Percentiles rank a stretch among this genome's conserved stretches.
phyloP scores from a whole-genome alignment of 2,888 invertebrate species.

The Sylvicola fuscatus region DNA sequence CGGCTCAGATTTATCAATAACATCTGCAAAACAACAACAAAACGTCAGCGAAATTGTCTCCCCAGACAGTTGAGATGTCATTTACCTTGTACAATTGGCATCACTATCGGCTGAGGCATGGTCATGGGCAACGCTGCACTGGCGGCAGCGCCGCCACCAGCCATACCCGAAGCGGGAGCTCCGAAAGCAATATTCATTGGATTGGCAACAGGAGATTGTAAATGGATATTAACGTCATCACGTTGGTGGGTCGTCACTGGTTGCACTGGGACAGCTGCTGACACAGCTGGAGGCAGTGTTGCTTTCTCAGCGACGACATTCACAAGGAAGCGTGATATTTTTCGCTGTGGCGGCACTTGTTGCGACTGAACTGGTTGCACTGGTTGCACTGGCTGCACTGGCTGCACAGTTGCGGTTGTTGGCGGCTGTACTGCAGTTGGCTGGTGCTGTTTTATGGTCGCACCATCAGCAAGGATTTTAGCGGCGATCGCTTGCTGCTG shows the following conservation, averaged over 20 bases:
- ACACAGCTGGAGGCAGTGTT: neutral
- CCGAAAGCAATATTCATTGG: too few species aligned
- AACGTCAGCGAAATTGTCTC: too few species aligned
- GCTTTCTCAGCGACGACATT: conserved; percentile 44
- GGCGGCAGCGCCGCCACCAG: too few species aligned
- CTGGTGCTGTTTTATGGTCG: conserved; percentile 4
- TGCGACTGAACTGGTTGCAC: neutral
- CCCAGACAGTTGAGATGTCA: too few species aligned
- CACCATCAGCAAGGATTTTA: neutral
- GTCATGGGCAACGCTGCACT: too few species aligned
- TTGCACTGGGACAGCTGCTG: conserved; percentile 7
- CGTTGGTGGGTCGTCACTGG: conserved; percentile 5
- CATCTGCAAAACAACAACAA: too few species aligned
- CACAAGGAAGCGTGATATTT: conserved; percentile 58
- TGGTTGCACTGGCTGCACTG: neutral
- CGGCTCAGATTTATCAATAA: too few species aligned
- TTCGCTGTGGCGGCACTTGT: conserved; percentile 20
- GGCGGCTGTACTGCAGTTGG: conserved; percentile 5
- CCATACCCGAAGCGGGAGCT: too few species aligned
- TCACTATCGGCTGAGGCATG: too few species aligned
- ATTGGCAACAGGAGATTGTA: neutral
- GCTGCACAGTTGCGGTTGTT: conserved; percentile 2
- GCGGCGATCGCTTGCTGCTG: neutral
- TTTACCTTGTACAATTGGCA: too few species aligned
- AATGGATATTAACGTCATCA: neutral